phyloP scores from a whole-genome alignment of 2,797 vertebrate genomes.

The Sarcoramphus papa region DNA sequence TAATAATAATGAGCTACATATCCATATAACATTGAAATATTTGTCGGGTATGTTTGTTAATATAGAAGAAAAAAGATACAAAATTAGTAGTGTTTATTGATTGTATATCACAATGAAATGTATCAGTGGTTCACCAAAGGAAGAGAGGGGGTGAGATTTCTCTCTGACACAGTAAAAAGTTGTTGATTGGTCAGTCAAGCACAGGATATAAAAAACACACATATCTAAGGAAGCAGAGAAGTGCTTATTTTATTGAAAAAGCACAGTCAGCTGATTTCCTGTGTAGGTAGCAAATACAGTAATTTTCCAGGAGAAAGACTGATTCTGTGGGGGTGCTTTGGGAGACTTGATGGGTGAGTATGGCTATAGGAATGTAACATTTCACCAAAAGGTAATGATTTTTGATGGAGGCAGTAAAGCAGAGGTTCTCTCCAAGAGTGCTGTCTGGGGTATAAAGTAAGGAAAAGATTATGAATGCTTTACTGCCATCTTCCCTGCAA shows the following conservation, averaged over 20 bases:
- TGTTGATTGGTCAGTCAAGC: background rate
- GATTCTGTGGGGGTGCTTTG: background rate
- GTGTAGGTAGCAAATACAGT: accelerated
- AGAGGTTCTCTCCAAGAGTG: background rate
- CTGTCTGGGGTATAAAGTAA: background rate
- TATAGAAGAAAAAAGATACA: background rate
- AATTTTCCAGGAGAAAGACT: background rate
- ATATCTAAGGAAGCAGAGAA: background rate
- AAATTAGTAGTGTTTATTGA: background rate
- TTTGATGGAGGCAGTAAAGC: background rate
- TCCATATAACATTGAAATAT: background rate
- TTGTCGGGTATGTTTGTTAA: background rate
- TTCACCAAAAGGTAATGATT: background rate
- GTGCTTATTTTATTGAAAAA: background rate
- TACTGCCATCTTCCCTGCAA: background rate
- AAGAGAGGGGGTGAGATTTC: background rate
- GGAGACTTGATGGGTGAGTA: background rate
- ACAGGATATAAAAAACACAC: background rate
- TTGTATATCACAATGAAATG: background rate
- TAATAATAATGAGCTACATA: background rate
- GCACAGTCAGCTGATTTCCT: background rate
- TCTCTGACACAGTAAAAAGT: background rate
- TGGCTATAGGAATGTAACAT: background rate
- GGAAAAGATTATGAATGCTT: background rate
- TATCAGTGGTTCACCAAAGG: background rate